Conservation (phyloP, 2,113 vertebrate genomes). For the Melospiza melodia region DNA sequence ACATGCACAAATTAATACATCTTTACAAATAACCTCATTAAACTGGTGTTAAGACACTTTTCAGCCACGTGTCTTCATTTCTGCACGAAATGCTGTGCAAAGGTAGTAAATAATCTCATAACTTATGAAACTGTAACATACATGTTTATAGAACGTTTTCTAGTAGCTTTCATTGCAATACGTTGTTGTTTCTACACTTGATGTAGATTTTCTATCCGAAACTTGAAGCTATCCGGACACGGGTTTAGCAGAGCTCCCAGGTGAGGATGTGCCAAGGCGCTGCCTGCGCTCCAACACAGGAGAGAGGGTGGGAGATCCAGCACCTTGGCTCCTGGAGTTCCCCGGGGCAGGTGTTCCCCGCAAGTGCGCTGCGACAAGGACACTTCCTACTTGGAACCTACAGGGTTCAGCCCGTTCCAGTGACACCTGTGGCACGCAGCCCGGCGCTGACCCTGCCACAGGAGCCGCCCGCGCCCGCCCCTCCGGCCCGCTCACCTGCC, state of each 20-base stretch:
- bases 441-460: neutral
- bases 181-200: fast-evolving
- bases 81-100: neutral
- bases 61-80: no score
- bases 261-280: neutral
- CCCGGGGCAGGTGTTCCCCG: fast-evolving
- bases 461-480: neutral
- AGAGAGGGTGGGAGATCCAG: fast-evolving
- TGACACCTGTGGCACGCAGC: fast-evolving
- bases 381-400: fast-evolving
- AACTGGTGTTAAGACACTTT: neutral
- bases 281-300: fast-evolving
- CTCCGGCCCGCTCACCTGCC: neutral
- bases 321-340: fast-evolving
- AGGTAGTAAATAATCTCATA: neutral
- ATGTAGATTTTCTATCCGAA: neutral
- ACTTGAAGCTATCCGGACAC: fast-evolving
- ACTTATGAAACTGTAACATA: neutral
- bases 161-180: neutral
- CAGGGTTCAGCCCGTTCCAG: neutral
- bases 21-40: neutral
- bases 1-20: fast-evolving
- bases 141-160: fast-evolving
- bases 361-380: neutral
- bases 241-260: neutral